Base-by-base conservation (phyloP, 2,797 vertebrate genomes). In the Pyrocephalus nanus region DNA sequence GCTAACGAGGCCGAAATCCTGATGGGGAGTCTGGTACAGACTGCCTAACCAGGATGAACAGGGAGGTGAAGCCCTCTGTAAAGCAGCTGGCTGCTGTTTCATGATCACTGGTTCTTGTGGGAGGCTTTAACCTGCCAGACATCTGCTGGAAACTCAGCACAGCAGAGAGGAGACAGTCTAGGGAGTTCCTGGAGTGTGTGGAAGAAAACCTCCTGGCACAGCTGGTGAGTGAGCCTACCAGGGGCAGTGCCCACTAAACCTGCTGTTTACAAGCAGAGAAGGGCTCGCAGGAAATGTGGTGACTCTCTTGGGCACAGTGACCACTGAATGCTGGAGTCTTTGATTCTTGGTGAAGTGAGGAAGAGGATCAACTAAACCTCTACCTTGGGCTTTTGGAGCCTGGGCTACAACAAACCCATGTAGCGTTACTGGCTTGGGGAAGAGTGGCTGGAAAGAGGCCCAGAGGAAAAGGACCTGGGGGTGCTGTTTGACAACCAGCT, bases 241-340 rank as follows among this genome's bases (percentile, higher is more conserved):
- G 16, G 34, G 29, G 18, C 29, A 7, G 34, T 48, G 23, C 5
- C 26, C 29, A 20, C 36, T 40, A 36, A 32, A 61, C 5, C 38
- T 43, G 6, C 20, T 26, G 55, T 6, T 61, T 19, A 7, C 32
- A 40, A 12, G 27, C 30, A 36, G 26, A 36, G 38, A 21, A 43
- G 21, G 38, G 47, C 47, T 16, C 45, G 54, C 26, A 26, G 42
- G 42, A 42, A 15, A 42, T 42, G 15, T 11, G 38, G 32, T 36
- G n/a, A 5, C 17, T 1, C 0, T 38, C 19, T 18, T 27, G 22
- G 22, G n/a, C 4, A 3, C n/a, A 38, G 14, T 0, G 1, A 9
- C 22, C 17, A 45, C 11, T 8, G 19, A 47, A 72, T 15, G 18
- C 40, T n/a, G 43, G 12, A 62, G 11, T 25, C 64, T 72, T 47